These are phyloP conservation scores for Lipotes vexillifer DNA, from an alignment of 2,113 vertebrate genomes.

Conservation along the genomic window DNA sequence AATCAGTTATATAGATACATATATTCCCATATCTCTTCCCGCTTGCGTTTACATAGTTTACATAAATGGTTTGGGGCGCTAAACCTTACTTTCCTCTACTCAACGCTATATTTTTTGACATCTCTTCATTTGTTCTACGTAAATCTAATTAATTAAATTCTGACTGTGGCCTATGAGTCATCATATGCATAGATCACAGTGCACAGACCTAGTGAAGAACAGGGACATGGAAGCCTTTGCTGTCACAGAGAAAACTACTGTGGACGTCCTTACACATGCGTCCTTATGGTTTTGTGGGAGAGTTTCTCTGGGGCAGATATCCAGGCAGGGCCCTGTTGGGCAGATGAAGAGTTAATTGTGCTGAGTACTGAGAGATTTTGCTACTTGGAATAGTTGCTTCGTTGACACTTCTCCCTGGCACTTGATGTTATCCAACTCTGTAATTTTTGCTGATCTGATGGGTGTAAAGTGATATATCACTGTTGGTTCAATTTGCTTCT, in stretches of 20 bases:
- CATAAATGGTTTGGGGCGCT: not conserved
- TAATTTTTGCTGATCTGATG: not conserved
- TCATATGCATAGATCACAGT: not conserved
- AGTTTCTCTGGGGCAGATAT: not conserved
- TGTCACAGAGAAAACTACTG: not conserved
- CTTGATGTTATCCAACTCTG: not conserved
- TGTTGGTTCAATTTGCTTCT: constrained; percentile 26
- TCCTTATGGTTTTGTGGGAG: not conserved
- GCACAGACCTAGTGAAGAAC: not conserved
- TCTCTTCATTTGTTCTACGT: not conserved
- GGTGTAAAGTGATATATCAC: not conserved
- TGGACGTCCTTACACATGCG: not conserved
- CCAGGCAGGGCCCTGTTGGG: too few species aligned
- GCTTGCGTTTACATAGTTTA: too few species aligned
- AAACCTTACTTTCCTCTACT: not conserved
- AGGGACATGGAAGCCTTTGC: not conserved
- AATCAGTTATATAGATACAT: too few species aligned
- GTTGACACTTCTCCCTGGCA: not conserved
- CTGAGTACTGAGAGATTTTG: not conserved
- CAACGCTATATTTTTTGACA: not conserved
- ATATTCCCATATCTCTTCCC: too few species aligned
- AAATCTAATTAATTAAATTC: not conserved
- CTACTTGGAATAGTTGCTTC: not conserved
- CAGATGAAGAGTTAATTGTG: not conserved
- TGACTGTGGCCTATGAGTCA: not conserved